These are phyloP conservation scores for Amphipoea lucens DNA, from an alignment of 2,888 invertebrate genomes.

Conservation along the genomic window DNA sequence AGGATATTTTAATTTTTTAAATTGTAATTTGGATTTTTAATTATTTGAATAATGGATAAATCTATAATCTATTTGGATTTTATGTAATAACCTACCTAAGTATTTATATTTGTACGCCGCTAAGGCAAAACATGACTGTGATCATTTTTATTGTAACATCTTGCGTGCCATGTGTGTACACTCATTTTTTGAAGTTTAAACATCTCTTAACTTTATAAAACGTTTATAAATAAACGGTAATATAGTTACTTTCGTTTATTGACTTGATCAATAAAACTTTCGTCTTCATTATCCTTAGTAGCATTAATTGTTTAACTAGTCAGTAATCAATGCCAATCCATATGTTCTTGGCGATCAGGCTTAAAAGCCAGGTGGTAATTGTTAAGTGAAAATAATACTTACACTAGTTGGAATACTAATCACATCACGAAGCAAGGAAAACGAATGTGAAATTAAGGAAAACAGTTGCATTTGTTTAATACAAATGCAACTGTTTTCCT, in stretches of 20 bases:
- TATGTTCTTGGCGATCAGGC: conserved; percentile 2
- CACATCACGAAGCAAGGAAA: conserved; percentile 6
- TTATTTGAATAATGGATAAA: too few relatives aligned
- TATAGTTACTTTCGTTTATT: not conserved
- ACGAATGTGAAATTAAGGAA: conserved; percentile 5
- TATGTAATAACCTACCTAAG: too few relatives aligned
- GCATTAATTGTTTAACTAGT: not conserved
- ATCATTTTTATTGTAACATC: too few relatives aligned
- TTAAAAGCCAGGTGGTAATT: conserved; percentile 4
- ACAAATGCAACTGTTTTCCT: too few relatives aligned
- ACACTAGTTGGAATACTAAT: not conserved
- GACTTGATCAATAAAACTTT: not conserved
- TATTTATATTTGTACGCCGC: not conserved
- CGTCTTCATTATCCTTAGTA: not conserved
- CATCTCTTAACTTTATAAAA: too few relatives aligned
- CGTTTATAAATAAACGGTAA: too few relatives aligned
- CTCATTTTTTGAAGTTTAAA: too few relatives aligned
- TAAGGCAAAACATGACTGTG: too few relatives aligned
- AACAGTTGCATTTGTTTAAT: not conserved
- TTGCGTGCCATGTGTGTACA: too few relatives aligned
- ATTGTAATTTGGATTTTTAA: too few relatives aligned
- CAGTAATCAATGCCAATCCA: not conserved
- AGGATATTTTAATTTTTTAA: too few relatives aligned
- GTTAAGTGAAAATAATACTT: not conserved
- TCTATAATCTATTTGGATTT: too few relatives aligned